These are phyloP conservation scores for Motacilla tschutschensis DNA, from an alignment of 2,113 vertebrate species.

Conservation along the genomic window DNA sequence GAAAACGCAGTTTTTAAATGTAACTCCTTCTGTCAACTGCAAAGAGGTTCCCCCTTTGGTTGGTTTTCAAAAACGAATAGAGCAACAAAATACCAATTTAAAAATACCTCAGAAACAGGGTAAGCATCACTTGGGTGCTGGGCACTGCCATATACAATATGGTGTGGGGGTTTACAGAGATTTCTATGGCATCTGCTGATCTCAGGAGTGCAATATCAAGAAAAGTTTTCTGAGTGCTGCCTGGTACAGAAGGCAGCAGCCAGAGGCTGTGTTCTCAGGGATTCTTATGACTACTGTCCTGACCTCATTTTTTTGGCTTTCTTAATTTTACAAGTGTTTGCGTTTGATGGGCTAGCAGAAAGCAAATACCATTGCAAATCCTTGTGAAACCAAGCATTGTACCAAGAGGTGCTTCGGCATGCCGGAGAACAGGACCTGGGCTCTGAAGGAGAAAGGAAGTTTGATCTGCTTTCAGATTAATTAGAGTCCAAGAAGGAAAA, in stretches of 20 bases:
- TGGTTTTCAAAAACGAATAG: background rate
- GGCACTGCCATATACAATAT: background rate
- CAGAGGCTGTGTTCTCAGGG: background rate
- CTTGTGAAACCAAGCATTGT: fast-evolving
- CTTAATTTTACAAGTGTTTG: background rate
- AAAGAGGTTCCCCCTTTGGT: background rate
- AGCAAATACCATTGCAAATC: background rate
- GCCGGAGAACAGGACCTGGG: background rate
- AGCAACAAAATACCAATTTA: background rate
- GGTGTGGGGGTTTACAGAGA: background rate
- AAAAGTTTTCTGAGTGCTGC: background rate
- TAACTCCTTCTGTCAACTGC: background rate
- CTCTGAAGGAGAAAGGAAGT: background rate
- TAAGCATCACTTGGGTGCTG: background rate
- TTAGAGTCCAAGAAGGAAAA: background rate
- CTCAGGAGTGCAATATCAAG: background rate
- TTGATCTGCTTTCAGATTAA: background rate
- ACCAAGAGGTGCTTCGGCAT: background rate
- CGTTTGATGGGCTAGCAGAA: background rate
- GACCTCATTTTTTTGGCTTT: background rate
- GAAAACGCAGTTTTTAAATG: background rate
- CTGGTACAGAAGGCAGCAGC: background rate
- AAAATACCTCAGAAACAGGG: background rate
- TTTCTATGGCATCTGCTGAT: background rate
- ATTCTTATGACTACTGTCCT: background rate